Evolutionary conservation across 2,888 invertebrate species (phyloP), one percentile per base, ranked within the genome.

Genomic region (Xylocampa areola): DNA sequence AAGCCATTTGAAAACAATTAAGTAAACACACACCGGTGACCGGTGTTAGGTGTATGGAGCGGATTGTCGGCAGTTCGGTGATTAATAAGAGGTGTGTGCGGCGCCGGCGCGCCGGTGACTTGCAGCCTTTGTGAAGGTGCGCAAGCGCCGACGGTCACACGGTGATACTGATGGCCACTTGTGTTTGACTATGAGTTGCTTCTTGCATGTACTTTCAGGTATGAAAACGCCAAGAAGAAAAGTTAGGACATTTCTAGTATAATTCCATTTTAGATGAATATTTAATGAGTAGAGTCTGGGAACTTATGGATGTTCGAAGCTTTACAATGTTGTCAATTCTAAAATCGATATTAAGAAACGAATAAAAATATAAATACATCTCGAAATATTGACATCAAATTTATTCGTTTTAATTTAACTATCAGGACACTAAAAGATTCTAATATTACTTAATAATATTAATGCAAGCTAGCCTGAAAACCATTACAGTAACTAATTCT

Each of bases 61-160:
- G 53, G 45, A 44, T 50, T 53, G 83, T 81, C 86, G 85, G 85
- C 88, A 87, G 87, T 81, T 37, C 80, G 87, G 79, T 75, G 74
- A 74, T 79, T 90, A 92, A 91, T 93, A 87, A 90, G 85, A 80
- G 83, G 86, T 69, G 76, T 75, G 80, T 40, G 33, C 51, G 57
- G 73, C 74, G 83, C 87, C 86, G 86, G 80, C 78, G 73, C 75
- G 89, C 81, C 88, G 76, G 78, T 94, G 93, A 94, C 93, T 94
- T 92, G 94, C 94, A 68, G 67, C 64, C 74, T 68, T 73, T 72
- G 76, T 62, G 67, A 61, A 55, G 68, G 29, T 52, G 54, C 32
- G 41, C 64, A 11, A 57, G 49, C 58, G 74, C 69, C 82, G 76
- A 60, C 82, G 73, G 76, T 83, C 85, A 76, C 85, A 83, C 84